These are phyloP conservation scores for Plecotus auritus DNA, from an alignment of 2,113 vertebrate species.

Conservation along the genomic window DNA sequence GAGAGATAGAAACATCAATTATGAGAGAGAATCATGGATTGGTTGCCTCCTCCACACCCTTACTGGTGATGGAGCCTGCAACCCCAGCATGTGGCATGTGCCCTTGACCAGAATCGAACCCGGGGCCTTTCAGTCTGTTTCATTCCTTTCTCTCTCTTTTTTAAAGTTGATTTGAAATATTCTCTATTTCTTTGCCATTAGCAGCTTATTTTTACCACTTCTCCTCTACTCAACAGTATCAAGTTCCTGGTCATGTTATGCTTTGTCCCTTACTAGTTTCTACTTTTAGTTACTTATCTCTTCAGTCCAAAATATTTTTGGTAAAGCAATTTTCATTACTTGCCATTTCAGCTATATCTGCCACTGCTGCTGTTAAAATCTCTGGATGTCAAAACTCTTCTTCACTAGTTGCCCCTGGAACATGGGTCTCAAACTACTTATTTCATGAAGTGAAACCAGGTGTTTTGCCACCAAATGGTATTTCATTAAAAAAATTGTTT, in stretches of 20 bases:
- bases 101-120: too few species aligned
- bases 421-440: constrained; percentile 28
- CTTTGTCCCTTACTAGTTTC: constrained; percentile 47
- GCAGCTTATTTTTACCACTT: constrained; percentile 28
- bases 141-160: background rate
- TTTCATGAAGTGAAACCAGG: background rate
- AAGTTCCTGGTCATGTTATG: constrained; percentile 40
- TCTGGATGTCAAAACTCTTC: background rate
- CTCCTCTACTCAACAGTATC: background rate
- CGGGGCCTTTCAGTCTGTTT: background rate
- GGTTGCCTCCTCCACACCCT: too few species aligned
- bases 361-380: background rate
- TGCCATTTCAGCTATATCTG: background rate
- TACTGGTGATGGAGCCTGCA: too few species aligned
- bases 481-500: background rate
- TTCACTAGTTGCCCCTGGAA: background rate
- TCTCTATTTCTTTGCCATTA: background rate
- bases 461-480: background rate
- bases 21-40: too few species aligned
- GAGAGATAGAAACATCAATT: too few species aligned
- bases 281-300: constrained; percentile 52
- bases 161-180: too few species aligned
- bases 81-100: too few species aligned
- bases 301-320: constrained; percentile 55
- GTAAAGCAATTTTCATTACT: constrained; percentile 26